Percentiles rank a stretch among this genome's conserved stretches.
Evolutionary conservation across 1,140 invertebrate species (phyloP).

Genomic region (Bombus waltoni): DNA sequence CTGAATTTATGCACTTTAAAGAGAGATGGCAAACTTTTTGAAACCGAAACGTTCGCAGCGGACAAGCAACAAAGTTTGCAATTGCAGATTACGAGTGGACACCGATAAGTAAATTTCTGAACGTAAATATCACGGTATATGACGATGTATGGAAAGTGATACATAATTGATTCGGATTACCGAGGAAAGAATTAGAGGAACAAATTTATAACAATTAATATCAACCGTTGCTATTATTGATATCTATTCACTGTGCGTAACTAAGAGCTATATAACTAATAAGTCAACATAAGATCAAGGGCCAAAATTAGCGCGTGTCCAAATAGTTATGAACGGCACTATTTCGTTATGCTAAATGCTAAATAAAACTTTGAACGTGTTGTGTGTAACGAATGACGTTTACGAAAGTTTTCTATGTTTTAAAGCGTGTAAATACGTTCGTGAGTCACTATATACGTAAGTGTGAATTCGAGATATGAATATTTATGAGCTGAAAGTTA

Average conservation of each 20-base stretch:
- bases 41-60: neutral
- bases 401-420: neutral
- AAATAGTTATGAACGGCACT: neutral
- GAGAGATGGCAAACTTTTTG: neutral
- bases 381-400: neutral
- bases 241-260: no score
- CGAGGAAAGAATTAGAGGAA: no score
- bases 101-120: neutral
- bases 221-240: no score
- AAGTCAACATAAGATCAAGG: no score
- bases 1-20: neutral
- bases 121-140: neutral
- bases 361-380: neutral
- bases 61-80: neutral
- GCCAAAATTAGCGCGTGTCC: no score
- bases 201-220: no score
- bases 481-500: conserved; percentile 21
- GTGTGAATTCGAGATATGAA: conserved; percentile 9
- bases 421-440: neutral
- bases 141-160: no score
- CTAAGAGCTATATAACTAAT: no score
- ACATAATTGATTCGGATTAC: no score
- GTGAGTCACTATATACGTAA: neutral
- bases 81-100: neutral
- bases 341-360: neutral